Conservation (phyloP, 2,888 invertebrate species). For the Pristionchus mayeri region DNA sequence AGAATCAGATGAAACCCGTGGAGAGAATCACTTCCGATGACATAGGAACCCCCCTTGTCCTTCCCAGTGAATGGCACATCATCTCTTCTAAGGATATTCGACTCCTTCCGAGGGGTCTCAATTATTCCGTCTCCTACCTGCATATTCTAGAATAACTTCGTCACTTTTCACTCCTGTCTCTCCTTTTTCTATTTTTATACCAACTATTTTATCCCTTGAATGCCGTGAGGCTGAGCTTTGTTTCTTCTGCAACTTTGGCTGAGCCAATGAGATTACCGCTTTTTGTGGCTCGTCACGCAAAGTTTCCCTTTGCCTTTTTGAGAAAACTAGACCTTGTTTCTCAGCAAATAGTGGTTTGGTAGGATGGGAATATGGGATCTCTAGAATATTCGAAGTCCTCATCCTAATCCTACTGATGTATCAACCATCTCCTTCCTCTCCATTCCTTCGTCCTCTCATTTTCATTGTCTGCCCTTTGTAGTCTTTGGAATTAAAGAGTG, state of each 20-base stretch:
- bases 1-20: no score
- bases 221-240: constrained; percentile 5
- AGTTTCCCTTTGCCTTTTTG: neutral
- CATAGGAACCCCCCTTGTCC: no score
- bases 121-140: no score
- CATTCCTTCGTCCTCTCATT: neutral
- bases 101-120: no score
- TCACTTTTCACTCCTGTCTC: neutral
- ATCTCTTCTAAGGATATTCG: neutral
- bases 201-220: neutral
- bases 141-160: neutral
- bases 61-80: neutral
- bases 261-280: neutral
- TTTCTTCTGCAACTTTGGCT: neutral
- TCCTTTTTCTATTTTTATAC: neutral
- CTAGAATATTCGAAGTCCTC: constrained; percentile 6
- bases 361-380: neutral
- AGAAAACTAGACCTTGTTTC: neutral
- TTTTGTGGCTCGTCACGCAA: neutral
- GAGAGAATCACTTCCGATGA: no score
- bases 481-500: no score
- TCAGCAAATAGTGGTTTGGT: neutral
- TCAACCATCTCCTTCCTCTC: neutral
- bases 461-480: neutral
- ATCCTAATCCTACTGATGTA: constrained; percentile 28